Base-by-base conservation (phyloP, 2,797 vertebrate species). In the Scyliorhinus canicula region DNA sequence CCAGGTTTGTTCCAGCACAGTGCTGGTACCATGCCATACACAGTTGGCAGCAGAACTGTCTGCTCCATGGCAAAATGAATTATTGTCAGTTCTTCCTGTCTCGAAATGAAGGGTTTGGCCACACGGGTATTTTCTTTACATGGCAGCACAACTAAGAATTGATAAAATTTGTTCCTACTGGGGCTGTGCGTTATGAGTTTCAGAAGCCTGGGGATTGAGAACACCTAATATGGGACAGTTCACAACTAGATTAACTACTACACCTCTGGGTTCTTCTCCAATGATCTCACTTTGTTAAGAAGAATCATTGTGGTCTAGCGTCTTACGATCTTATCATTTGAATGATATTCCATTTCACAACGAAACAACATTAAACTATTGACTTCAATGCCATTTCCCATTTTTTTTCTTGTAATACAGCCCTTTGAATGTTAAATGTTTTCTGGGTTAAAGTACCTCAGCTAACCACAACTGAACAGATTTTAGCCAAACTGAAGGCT, bases 91-190 rank as follows among this genome's bases (percentile, higher is more conserved):
- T 71, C 65, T 93, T 71, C 67, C 93, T 50, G 93, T 31, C 65
- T 94, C 6, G 67, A 50, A 71, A 55, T 94, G 28, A 94, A 74
- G 31, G 69, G 47, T 19, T 52, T n/a, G 93, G 93, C 93, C 47
- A 69, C 93, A 69, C 71, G 44, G 67, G 44, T 35, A 52, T 74
- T 94, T 21, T 74, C 50, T 52, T 65, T 35, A 94, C 47, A 74
- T 94, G 63, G 44, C 93, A 50, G 93, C 93, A 55, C 28, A 74
- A 47, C 47, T 94, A 55, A 74, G 65, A 94, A n/a, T 52, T 94
- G 93, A 71, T 74, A 52, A 52, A 52, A 35, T 50, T 19, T n/a
- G 7, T 74, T 74, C 93, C 93, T 94, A 55, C 63, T 55, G 65
- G 35, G 93, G 50, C 67, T 16, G 14, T 8, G 16, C 2, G 12